Percentiles rank a stretch among this genome's conserved stretches.
These are phyloP conservation scores for Herpailurus yagouaroundi DNA, from an alignment of 2,113 vertebrate species.

Conservation along the genomic window DNA sequence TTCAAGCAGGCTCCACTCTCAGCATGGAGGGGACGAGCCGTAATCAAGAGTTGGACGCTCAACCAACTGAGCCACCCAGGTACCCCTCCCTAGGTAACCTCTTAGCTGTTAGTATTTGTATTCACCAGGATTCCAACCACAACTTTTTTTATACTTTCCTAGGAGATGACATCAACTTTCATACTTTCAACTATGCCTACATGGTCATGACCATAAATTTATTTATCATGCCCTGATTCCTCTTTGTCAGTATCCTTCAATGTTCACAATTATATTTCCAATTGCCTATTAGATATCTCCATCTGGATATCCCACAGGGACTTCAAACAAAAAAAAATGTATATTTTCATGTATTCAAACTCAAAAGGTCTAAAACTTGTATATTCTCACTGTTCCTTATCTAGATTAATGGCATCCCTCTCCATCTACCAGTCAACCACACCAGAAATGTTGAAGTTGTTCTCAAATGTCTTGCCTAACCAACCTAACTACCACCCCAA, in stretches of 20 bases:
- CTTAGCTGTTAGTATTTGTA: not conserved
- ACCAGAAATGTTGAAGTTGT: not conserved
- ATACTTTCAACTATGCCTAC: not conserved
- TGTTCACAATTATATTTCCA: slow-evolving; percentile 10
- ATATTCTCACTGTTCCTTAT: not conserved
- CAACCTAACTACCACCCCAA: not conserved
- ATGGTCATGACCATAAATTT: not conserved
- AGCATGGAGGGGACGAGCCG: too few relatives aligned
- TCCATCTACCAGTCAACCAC: not conserved
- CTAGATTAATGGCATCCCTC: not conserved
- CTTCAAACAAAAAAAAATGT: not conserved
- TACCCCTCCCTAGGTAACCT: not conserved
- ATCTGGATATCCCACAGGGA: not conserved
- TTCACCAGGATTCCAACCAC: not conserved
- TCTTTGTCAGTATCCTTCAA: not conserved
- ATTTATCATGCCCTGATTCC: not conserved
- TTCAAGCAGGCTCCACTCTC: too few relatives aligned
- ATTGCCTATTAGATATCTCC: not conserved
- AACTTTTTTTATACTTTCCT: slow-evolving; percentile 4
- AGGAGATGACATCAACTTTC: not conserved
- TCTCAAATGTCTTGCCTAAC: not conserved
- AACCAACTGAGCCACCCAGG: too few relatives aligned
- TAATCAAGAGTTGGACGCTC: too few relatives aligned
- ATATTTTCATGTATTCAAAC: slow-evolving; percentile 11
- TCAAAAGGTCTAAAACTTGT: not conserved